Evolutionary conservation across 92 coral and sea anemone genomes (phyloP).

Genomic region (Scolanthus callimorphus): DNA sequence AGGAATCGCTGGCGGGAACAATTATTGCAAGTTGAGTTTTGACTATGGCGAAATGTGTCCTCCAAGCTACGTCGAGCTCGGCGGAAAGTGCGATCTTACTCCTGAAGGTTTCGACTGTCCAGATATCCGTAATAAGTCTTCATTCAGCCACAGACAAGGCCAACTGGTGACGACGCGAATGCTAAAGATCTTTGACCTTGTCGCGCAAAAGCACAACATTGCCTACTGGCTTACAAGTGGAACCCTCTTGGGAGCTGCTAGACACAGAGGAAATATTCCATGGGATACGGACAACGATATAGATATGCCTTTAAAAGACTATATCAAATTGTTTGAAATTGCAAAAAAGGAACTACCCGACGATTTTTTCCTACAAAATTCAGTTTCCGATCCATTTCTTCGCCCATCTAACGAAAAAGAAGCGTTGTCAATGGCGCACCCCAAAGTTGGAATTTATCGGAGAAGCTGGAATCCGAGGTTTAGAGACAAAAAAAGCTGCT

Average conservation of each 20-base stretch:
- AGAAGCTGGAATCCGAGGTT: conserved; percentile 37
- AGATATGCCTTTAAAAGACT: conserved; percentile 38
- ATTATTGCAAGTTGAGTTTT: conserved; percentile 6
- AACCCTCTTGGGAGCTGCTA: conserved; percentile 59
- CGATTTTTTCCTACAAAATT: conserved; percentile 52
- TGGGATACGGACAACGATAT: conserved; percentile 67
- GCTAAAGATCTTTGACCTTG: conserved; percentile 44
- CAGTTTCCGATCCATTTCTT: conserved; percentile 27
- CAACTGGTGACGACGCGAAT: conserved; percentile 52
- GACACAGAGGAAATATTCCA: conserved; percentile 56
- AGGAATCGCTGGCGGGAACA: neutral
- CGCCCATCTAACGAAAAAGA: neutral
- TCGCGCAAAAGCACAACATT: conserved; percentile 39
- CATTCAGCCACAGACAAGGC: conserved; percentile 15
- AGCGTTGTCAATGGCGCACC: neutral
- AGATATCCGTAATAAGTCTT: conserved; percentile 45
- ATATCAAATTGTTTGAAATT: conserved; percentile 31
- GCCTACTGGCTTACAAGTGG: conserved; percentile 52
- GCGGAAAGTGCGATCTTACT: conserved; percentile 19
- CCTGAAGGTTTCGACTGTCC: conserved; percentile 26
- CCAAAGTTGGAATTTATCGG: conserved; percentile 29
- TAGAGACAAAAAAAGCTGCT: conserved; percentile 47
- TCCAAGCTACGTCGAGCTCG: conserved; percentile 32
- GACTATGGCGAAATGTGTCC: conserved; percentile 62
- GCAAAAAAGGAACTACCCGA: conserved; percentile 39